Conservation (phyloP, 2,113 vertebrate species). For the Anhinga anhinga region DNA sequence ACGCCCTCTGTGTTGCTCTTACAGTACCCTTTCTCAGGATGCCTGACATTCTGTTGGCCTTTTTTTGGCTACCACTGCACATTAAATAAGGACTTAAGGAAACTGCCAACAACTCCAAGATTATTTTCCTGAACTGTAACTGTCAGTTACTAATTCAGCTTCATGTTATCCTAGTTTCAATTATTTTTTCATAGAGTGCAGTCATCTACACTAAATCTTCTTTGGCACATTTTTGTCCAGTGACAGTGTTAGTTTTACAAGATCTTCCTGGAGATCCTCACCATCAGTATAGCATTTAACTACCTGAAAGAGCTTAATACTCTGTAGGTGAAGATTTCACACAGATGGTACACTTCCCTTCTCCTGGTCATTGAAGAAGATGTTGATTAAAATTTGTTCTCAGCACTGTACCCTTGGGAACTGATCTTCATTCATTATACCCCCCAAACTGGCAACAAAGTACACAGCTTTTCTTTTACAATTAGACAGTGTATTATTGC, state of each 20-base stretch:
- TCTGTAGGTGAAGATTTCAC: background rate
- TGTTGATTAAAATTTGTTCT: background rate
- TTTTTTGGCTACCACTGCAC: background rate
- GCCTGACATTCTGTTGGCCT: background rate
- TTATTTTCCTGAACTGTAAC: background rate
- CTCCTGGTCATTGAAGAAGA: background rate
- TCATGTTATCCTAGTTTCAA: background rate
- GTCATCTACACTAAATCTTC: background rate
- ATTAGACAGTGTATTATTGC: background rate
- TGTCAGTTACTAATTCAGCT: background rate
- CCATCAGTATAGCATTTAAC: background rate
- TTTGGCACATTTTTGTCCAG: background rate
- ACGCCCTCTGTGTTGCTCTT: background rate
- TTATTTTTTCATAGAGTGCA: background rate
- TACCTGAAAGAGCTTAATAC: background rate
- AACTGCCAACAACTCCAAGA: background rate
- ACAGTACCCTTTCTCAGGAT: background rate
- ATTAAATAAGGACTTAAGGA: background rate
- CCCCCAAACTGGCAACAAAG: background rate
- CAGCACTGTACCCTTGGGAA: background rate
- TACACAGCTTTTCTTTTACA: background rate
- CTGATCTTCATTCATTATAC: accelerated
- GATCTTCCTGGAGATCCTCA: background rate
- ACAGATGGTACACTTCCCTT: background rate
- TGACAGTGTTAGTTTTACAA: background rate